Percentiles rank a stretch among this genome's conserved stretches.
These are phyloP conservation scores for Ammodramus savannarum DNA, from an alignment of 2,113 vertebrate species.

Conservation along the genomic window DNA sequence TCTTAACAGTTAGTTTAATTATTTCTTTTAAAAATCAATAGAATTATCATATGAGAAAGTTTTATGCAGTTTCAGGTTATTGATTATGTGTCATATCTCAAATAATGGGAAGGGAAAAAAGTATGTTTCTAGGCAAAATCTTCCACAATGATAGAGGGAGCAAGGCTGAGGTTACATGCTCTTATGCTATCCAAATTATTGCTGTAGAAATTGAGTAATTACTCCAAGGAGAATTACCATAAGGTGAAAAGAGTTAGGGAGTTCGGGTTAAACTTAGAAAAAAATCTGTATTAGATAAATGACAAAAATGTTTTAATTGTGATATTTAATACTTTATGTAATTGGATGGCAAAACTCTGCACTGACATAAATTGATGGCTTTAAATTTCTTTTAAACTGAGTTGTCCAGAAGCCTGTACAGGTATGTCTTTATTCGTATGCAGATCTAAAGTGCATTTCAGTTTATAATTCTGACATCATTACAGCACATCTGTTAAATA, in stretches of 20 bases:
- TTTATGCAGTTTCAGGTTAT: conserved; percentile 23
- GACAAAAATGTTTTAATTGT: background rate
- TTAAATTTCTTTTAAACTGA: background rate
- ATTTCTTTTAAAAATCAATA: conserved; percentile 35
- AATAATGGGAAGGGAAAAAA: background rate
- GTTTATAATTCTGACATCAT: background rate
- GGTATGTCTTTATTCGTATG: background rate
- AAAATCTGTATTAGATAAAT: background rate
- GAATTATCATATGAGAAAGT: conserved; percentile 8
- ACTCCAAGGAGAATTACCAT: background rate
- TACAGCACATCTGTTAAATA: background rate
- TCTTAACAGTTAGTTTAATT: conserved; percentile 29
- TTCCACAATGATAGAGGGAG: background rate
- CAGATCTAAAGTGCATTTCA: background rate
- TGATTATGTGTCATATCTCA: conserved; percentile 3
- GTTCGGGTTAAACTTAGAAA: background rate
- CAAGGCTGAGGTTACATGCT: background rate
- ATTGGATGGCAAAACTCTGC: background rate
- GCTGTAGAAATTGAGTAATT: conserved; percentile 9
- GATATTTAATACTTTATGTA: background rate
- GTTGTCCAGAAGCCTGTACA: background rate
- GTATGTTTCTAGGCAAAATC: background rate
- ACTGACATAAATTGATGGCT: background rate
- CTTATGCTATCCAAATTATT: background rate
- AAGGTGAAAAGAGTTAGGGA: background rate